Percentiles rank a stretch among this genome's conserved stretches.
Evolutionary conservation across 1,140 invertebrate genomes (phyloP).

Genomic region (Aphelinus certus): DNA sequence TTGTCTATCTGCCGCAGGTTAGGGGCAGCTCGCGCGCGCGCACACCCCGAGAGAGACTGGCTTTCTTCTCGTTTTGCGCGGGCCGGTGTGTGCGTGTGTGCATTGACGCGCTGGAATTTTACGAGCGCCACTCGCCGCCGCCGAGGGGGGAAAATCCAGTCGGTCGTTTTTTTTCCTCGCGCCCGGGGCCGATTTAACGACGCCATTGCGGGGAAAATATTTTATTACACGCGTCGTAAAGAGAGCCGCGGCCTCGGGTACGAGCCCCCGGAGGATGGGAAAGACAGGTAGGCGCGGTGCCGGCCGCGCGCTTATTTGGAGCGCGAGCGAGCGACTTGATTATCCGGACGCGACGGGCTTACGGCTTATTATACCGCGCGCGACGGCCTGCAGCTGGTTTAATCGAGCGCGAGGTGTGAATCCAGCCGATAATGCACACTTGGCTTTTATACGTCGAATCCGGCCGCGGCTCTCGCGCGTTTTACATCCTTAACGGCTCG

Average conservation of each 20-base stretch:
- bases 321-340: background rate
- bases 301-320: background rate
- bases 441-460: no score
- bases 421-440: no score
- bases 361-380: background rate
- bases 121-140: background rate
- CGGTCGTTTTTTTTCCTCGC: background rate
- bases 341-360: background rate
- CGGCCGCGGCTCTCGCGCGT: no score
- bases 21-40: no score
- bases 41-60: no score
- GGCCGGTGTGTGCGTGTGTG: background rate
- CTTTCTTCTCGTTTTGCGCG: background rate
- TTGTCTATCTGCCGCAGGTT: no score
- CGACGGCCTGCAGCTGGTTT: background rate
- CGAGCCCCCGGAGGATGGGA: background rate
- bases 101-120: conserved; percentile 17
- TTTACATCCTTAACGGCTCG: no score
- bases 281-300: background rate
- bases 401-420: conserved; percentile 1
- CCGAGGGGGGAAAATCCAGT: background rate
- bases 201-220: conserved; percentile 27
- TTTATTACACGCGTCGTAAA: conserved; percentile 21
- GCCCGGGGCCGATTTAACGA: conserved; percentile 17
- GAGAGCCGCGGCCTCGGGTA: background rate